Percentiles rank a stretch among this genome's conserved stretches.
Evolutionary conservation across 2,888 invertebrate species (phyloP).

Genomic region (Drosophila acutilabella): DNA sequence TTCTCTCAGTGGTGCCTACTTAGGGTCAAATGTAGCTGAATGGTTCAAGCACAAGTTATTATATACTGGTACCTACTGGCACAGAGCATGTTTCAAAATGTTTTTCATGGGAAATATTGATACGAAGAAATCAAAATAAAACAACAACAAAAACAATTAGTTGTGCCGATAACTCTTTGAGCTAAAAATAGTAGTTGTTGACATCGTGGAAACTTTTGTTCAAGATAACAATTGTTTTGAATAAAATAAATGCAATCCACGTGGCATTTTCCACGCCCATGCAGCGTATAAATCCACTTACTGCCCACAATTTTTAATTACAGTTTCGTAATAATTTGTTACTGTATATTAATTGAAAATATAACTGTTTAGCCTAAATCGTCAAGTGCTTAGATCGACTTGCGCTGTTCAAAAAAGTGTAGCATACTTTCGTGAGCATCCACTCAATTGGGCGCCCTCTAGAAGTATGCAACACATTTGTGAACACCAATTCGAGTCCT

Average conservation of each 20-base stretch:
- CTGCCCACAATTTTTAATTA: not conserved
- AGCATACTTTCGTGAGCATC: constrained; percentile 37
- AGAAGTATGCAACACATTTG: constrained; percentile 18
- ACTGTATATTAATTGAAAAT: too few species aligned
- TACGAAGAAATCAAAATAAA: constrained; percentile 6
- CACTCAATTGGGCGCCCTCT: not conserved
- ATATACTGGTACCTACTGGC: too few species aligned
- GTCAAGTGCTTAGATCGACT: not conserved
- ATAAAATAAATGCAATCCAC: not conserved
- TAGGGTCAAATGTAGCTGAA: too few species aligned
- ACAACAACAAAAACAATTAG: not conserved
- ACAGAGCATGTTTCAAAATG: too few species aligned
- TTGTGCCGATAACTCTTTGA: not conserved
- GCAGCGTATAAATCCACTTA: too few species aligned
- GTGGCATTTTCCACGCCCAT: not conserved
- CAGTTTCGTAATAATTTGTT: too few species aligned
- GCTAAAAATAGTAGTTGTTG: constrained; percentile 10
- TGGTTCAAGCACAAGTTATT: too few species aligned
- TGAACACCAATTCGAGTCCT: not conserved
- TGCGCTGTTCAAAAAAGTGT: constrained; percentile 4
- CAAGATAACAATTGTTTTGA: too few species aligned
- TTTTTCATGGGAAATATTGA: constrained; percentile 30
- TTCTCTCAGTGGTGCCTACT: too few species aligned
- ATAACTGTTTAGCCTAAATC: not conserved
- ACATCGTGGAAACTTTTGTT: not conserved